A percentile compares a stretch with the other conserved stretches of the same genome.
Conservation (phyloP, 2,113 vertebrate species). For the Notechis scutatus region DNA sequence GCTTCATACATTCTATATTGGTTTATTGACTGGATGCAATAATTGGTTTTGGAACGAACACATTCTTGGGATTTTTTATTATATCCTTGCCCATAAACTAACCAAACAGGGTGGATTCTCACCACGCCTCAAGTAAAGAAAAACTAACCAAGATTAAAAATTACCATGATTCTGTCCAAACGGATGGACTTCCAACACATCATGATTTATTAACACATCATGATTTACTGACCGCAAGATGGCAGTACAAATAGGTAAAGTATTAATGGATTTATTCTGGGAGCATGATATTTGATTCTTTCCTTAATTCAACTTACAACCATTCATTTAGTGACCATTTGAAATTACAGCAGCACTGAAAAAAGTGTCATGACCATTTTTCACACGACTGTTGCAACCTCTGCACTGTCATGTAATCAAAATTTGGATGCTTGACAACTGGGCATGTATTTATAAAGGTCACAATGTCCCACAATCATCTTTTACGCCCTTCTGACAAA, state of each 20-base stretch:
- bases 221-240: not conserved
- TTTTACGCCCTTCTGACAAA: not conserved
- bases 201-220: not conserved
- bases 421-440: not conserved
- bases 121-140: not conserved
- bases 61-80: not conserved
- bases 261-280: not conserved
- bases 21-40: not conserved
- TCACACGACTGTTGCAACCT: not conserved
- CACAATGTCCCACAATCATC: not conserved
- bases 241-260: not conserved
- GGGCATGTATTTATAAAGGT: no score
- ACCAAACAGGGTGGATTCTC: not conserved
- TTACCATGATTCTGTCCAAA: not conserved
- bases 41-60: not conserved
- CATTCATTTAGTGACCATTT: no score
- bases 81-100: not conserved
- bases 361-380: not conserved
- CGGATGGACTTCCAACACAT: not conserved
- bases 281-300: not conserved
- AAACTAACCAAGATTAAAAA: not conserved
- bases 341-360: no score
- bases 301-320: not conserved
- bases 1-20: not conserved
- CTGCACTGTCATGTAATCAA: not conserved